These are phyloP conservation scores for Caenorhabditis drosophilae DNA, from an alignment of 2,888 invertebrate genomes.

Conservation along the genomic window DNA sequence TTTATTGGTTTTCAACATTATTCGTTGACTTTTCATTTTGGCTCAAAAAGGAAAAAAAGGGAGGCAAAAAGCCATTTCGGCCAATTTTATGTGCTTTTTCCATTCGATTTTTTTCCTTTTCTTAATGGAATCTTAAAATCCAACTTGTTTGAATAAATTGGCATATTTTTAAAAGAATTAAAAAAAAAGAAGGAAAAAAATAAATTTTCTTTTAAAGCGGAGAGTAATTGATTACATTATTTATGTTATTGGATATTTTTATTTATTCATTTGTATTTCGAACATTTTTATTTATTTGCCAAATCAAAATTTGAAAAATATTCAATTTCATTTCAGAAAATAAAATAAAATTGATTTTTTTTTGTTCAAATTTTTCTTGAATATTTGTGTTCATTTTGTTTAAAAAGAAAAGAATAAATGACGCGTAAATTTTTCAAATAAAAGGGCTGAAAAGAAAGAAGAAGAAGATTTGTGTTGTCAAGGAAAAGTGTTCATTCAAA, in stretches of 20 bases:
- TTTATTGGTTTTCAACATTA: not conserved
- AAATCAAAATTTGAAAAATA: not conserved
- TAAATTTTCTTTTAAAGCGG: no score
- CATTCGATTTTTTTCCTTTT: not conserved
- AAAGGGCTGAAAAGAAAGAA: no score
- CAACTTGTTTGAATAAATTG: not conserved
- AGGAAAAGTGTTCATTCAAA: no score
- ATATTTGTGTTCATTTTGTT: no score
- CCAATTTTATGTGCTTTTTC: not conserved
- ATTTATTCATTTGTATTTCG: not conserved
- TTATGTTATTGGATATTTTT: not conserved
- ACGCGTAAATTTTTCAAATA: no score
- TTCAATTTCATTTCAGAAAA: not conserved
- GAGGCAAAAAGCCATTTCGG: not conserved
- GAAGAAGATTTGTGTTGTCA: no score
- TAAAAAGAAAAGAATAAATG: no score
- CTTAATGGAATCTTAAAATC: not conserved
- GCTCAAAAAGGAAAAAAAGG: not conserved
- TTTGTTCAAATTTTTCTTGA: no score
- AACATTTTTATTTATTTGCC: not conserved
- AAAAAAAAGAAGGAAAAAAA: not conserved
- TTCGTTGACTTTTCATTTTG: not conserved
- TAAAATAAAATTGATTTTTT: no score
- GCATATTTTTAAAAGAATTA: not conserved
- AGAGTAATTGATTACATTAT: no score